A percentile compares a stretch with the other conserved stretches of the same genome.
These are phyloP conservation scores for Goniozus legneri DNA, from an alignment of 1,140 invertebrate genomes.

Conservation along the genomic window DNA sequence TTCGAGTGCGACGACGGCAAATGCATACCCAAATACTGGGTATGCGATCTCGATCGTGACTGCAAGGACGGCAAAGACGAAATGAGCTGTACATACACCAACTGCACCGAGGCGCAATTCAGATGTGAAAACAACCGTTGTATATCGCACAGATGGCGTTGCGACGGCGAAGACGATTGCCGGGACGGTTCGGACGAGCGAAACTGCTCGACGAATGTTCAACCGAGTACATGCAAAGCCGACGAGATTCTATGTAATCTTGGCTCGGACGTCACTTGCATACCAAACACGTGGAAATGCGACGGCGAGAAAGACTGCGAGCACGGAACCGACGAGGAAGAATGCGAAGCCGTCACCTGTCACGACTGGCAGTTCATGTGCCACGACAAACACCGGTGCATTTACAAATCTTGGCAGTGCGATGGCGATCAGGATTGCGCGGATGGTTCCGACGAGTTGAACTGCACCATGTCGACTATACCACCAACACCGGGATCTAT, in stretches of 20 bases:
- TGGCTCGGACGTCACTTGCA: slow-evolving; percentile 44
- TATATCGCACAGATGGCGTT: slow-evolving; percentile 61
- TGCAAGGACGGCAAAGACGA: slow-evolving; percentile 86
- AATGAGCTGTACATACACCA: slow-evolving; percentile 58
- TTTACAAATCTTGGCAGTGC: slow-evolving; percentile 62
- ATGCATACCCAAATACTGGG: slow-evolving; percentile 73
- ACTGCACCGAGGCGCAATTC: slow-evolving; percentile 56
- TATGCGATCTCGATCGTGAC: slow-evolving; percentile 58
- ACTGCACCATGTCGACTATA: slow-evolving; percentile 53
- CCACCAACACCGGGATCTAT: slow-evolving; percentile 37
- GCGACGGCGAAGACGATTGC: slow-evolving; percentile 64
- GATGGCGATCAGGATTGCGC: slow-evolving; percentile 69
- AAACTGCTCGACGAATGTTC: slow-evolving; percentile 46
- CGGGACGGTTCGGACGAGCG: slow-evolving; percentile 68
- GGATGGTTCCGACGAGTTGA: slow-evolving; percentile 68
- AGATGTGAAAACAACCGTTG: slow-evolving; percentile 61
- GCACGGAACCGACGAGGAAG: slow-evolving; percentile 37
- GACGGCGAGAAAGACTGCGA: slow-evolving; percentile 58
- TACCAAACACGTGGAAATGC: slow-evolving; percentile 59
- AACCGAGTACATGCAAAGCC: slow-evolving; percentile 40
- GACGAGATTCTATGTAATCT: slow-evolving; percentile 55
- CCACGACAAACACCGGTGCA: slow-evolving; percentile 35
- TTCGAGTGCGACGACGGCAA: slow-evolving; percentile 64
- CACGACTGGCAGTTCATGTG: slow-evolving; percentile 54
- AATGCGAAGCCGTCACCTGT: slow-evolving; percentile 45